Base-by-base conservation (phyloP, 2,888 invertebrate species). In the Criorhina ranunculi region DNA sequence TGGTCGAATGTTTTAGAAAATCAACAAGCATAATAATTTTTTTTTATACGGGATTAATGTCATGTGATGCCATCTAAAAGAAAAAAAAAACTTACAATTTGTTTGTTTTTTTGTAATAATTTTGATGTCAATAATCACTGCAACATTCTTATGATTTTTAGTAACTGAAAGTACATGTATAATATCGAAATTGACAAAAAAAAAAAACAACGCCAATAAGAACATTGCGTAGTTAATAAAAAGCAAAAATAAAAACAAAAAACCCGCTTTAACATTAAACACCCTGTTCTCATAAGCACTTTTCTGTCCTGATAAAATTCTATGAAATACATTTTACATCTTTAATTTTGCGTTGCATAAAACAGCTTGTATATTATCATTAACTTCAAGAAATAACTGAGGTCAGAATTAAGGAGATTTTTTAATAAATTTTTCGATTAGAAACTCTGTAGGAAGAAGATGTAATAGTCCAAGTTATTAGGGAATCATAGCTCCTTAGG, bases 111-210 rank as follows among this genome's bases (percentile, higher is more conserved):
- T 31, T 31, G 2, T 19, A 33, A 33, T 15, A 49, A 55, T 44
- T 55, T 59, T 37, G 44, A 53, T 75, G 57, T 79, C 70, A 75
- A 70, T 70, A 76, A 85, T 85, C 85, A 85, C 35, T 76, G 75
- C 79, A 85, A 85, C 80, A 85, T 85, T 75, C 67, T 80, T 85
- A 57, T 80, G 46, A 75, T 79, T 76, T 85, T 66, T 64, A 69
- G 49, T 66, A 69, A 75, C 42, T 79, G 51, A 66, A 70, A 59
- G n/a, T 42, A 66, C 60, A 46, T 46, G n/a, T 83, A 69, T 70
- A 6, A 70, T 35, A 60, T 46, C 24, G n/a, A 6, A 69, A 70
- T 33, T 57, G 40, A 57, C 7, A 9, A 49, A 59, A 37, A 51
- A 53, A n/a, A n/a, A n/a, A n/a, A n/a, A n/a, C n/a, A n/a, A n/a